These are phyloP conservation scores for Sesia apiformis DNA, from an alignment of 2,888 invertebrate genomes.

Conservation along the genomic window DNA sequence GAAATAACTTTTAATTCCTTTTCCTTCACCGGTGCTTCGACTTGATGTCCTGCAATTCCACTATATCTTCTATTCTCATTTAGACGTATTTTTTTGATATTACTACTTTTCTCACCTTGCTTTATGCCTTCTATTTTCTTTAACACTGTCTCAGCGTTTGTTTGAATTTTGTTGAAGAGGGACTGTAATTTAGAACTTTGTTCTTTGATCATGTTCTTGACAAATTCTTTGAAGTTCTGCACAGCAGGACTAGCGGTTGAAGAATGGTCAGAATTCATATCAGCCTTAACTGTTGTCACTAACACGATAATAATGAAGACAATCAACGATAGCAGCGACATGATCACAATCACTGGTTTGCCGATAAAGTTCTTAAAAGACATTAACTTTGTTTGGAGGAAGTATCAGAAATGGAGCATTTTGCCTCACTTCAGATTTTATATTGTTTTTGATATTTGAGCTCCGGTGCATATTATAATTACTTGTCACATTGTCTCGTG, in stretches of 20 bases:
- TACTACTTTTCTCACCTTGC: slow-evolving; percentile 13
- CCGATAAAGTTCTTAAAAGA: slow-evolving; percentile 25
- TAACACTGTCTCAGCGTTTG: slow-evolving; percentile 49
- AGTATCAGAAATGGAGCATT: slow-evolving; percentile 22
- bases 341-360: slow-evolving; percentile 29
- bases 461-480: slow-evolving; percentile 45
- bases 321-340: slow-evolving; percentile 47
- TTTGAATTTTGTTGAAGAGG: slow-evolving; percentile 51
- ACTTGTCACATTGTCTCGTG: slow-evolving; percentile 24
- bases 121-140: slow-evolving; percentile 45
- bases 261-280: slow-evolving; percentile 24
- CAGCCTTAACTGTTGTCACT: slow-evolving; percentile 35
- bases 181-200: slow-evolving; percentile 53
- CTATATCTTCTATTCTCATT: neutral
- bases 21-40: slow-evolving; percentile 40
- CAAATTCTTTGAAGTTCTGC: slow-evolving; percentile 45
- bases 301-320: slow-evolving; percentile 38
- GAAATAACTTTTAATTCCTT: slow-evolving; percentile 15
- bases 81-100: neutral
- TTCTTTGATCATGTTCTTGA: slow-evolving; percentile 50
- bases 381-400: slow-evolving; percentile 37
- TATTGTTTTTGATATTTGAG: slow-evolving; percentile 31
- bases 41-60: slow-evolving; percentile 28
- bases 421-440: slow-evolving; percentile 19
- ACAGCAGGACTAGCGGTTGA: slow-evolving; percentile 21